Base-by-base conservation (phyloP, 2,888 invertebrate genomes). In the Apotomis betuletana region DNA sequence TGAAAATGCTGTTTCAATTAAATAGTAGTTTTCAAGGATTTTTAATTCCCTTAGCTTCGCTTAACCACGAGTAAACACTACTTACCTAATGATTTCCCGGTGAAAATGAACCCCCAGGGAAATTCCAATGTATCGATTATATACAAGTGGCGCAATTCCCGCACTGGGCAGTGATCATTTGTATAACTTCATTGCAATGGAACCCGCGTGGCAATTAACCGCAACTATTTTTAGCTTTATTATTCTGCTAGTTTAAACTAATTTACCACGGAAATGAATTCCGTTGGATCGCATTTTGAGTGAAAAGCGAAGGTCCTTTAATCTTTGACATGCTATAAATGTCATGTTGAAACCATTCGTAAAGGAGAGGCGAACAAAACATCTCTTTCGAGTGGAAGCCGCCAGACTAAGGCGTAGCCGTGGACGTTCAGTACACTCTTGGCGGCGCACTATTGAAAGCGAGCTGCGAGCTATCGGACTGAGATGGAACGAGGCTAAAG, bases 141-240 rank as follows among this genome's bases (percentile, higher is more conserved):
- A 38, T 49, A 12, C 27, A 54, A 60, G 49, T 51, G 54, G 44
- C 15, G 51, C 61, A 41, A 67, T 67, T 67, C 61, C 60, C 67
- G 10, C 44, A 51, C 38, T 27, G 60, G 61, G 49, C 51, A 41
- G 49, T 54, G 27, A n/a, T 41, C 49, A 71, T 67, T 62, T 67
- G 69, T 70, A 52, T 62, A 62, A 67, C 67, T 67, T 61, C 65
- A 70, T 55, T 57, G 61, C 61, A 57, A 57, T 70, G 54, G 38
- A 36, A 44, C 61, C 41, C 36, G 46, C 67, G 9, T 41, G 61
- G 41, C 51, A 62, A 58, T 71, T 67, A 67, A 51, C 27, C n/a
- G 67, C 41, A 62, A 51, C 49, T 62, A 57, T 62, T 61, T 62
- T 49, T 57, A 51, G 61, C 46, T 65, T 55, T n/a, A 57, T 46